Percentiles rank a stretch among this genome's conserved stretches.
Conservation (phyloP, 1,140 invertebrate genomes). For the Diachasma alloeum region DNA sequence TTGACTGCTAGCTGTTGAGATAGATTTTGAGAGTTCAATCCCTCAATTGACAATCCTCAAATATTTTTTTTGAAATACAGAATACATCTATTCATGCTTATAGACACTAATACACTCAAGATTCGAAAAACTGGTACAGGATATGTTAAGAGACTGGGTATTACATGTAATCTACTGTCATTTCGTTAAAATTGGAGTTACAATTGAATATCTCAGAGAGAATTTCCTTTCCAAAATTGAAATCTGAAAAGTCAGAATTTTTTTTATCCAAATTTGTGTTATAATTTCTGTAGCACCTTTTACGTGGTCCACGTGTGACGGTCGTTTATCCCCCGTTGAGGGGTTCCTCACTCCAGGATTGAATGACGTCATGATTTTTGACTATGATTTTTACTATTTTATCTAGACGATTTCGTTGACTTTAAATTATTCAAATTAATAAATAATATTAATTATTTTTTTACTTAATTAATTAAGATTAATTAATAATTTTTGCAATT, state of each 20-base stretch:
- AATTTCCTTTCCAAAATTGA: not conserved
- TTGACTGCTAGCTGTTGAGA: too few relatives aligned
- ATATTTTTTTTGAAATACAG: not conserved
- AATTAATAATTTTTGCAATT: too few relatives aligned
- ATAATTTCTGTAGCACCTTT: conserved; percentile 17
- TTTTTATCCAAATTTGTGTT: not conserved
- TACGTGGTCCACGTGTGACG: not conserved
- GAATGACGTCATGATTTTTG: too few relatives aligned
- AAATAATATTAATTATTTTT: too few relatives aligned
- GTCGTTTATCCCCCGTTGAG: not conserved
- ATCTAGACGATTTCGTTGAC: too few relatives aligned
- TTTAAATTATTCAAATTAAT: too few relatives aligned
- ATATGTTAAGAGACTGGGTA: conserved; percentile 6
- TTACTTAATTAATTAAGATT: too few relatives aligned
- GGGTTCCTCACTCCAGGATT: too few relatives aligned
- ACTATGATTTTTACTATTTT: too few relatives aligned
- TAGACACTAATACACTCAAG: not conserved
- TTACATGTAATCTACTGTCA: not conserved
- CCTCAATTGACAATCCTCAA: not conserved
- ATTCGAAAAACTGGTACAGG: conserved; percentile 7
- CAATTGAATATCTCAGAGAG: not conserved
- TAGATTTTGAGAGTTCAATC: not conserved
- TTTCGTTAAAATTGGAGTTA: not conserved
- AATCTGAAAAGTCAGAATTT: not conserved
- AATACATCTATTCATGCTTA: conserved; percentile 9